Base-by-base conservation (phyloP, 2,113 vertebrate species). In the Dolichallabes microphthalmus region DNA sequence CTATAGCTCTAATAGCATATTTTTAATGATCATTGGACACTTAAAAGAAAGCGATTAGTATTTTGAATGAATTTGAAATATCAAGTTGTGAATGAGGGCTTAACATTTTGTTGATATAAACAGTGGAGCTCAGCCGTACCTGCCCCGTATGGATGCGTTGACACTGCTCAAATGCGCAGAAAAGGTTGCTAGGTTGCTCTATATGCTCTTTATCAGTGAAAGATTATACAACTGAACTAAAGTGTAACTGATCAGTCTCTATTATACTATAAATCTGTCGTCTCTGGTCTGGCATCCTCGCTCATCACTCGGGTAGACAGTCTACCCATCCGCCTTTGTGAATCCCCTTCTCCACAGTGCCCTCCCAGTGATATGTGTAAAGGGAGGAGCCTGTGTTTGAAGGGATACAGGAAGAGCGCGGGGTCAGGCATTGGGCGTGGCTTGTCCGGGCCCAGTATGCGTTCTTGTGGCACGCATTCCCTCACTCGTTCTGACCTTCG, bases 351-450 rank as follows among this genome's bases (percentile, higher is more conserved):
- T 2, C 87, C 53, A 80, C 76, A 88, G 80, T 61, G 85, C 22
- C 84, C 64, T 30, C 81, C 50, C 19, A 88, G 66, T 69, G 78
- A 87, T 35, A 82, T 90, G 88, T 77, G 84, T 86, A 88, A 91
- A 32, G 93, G 93, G 60, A 93, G 88, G 22, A 93, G 93, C 88
- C 93, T 91, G 14, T 94, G 95, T 66, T 94, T 92, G 1, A 95
- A 93, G 0, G 96, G 92, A 64, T 94, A 94, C 74, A 98, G 88
- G 90, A 97, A 98, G 57, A 98, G 95, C n/a, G 96, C 95, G 0
- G 97, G 97, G 91, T 98, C 97, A 0, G 97, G 97, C 97, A 98
- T 98, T 52, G 96, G 84, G 10, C 94, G 94, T 13, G 92, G 86
- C 82, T 95, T 95, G 87, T 95, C 95, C 0, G 93, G 94, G 13